Conservation (phyloP, 2,797 vertebrate species). For the Semotilus atromaculatus region DNA sequence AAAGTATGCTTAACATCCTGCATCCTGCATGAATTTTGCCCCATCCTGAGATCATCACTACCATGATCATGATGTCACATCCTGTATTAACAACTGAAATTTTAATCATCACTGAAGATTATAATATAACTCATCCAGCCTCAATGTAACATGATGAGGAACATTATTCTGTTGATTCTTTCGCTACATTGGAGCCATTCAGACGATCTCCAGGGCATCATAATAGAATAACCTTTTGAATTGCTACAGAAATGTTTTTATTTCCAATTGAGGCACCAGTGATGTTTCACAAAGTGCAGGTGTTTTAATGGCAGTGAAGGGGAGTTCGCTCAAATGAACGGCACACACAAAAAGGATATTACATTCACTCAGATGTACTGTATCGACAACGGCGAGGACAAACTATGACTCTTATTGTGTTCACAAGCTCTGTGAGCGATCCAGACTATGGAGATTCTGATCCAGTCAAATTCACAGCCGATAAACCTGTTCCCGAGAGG, state of each 20-base stretch:
- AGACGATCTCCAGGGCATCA: too few relatives aligned
- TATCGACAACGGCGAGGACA: slow-evolving; percentile 28
- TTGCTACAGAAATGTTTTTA: too few relatives aligned
- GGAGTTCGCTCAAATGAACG: slow-evolving; percentile 30
- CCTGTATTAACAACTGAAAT: too few relatives aligned
- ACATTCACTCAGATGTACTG: slow-evolving; percentile 48
- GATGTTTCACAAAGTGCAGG: slow-evolving; percentile 34
- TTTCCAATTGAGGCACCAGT: neutral
- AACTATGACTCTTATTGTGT: slow-evolving; percentile 39
- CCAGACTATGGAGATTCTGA: neutral
- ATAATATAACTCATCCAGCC: neutral
- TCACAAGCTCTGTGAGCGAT: neutral
- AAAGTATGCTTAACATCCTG: too few relatives aligned
- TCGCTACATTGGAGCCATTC: neutral
- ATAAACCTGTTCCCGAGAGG: slow-evolving; percentile 48
- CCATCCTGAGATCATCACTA: neutral
- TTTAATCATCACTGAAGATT: too few relatives aligned
- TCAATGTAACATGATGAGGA: neutral
- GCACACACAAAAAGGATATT: slow-evolving; percentile 48
- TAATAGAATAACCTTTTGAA: too few relatives aligned
- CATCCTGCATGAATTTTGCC: too few relatives aligned
- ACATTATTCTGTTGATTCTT: neutral
- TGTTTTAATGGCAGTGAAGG: slow-evolving; percentile 1
- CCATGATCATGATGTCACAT: too few relatives aligned
- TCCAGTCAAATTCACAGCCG: slow-evolving; percentile 20